These are phyloP conservation scores for Perognathus longimembris DNA, from an alignment of 2,113 vertebrate genomes.

Conservation along the genomic window DNA sequence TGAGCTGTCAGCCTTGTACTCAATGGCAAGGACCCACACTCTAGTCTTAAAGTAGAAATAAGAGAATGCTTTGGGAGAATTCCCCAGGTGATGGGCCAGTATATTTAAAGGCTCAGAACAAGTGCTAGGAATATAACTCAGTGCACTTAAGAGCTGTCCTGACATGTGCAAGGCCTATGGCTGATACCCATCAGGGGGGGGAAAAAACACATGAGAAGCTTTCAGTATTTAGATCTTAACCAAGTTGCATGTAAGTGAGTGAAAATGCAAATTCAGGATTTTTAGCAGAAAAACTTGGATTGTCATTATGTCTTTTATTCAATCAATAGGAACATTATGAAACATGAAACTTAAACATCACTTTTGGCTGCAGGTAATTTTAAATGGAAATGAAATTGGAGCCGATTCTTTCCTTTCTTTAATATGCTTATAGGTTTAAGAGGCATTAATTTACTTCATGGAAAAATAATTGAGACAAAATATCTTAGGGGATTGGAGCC, in stretches of 20 bases:
- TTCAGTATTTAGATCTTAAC: slow-evolving; percentile 13
- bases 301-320: neutral
- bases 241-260: neutral
- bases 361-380: slow-evolving; percentile 58
- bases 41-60: neutral
- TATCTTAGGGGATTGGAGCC: slow-evolving; percentile 1
- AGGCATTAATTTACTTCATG: slow-evolving; percentile 26
- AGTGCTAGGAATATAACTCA: neutral
- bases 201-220: neutral
- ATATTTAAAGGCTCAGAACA: neutral
- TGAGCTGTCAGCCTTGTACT: neutral
- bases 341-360: neutral
- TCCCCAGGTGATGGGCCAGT: neutral
- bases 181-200: neutral
- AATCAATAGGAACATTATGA: slow-evolving; percentile 35
- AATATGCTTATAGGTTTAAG: neutral
- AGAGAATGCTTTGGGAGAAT: neutral
- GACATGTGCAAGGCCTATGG: neutral
- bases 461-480: slow-evolving; percentile 51
- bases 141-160: neutral
- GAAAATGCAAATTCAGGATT: slow-evolving; percentile 24
- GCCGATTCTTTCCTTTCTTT: slow-evolving; percentile 15
- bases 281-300: slow-evolving; percentile 14
- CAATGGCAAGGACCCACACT: neutral
- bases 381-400: slow-evolving; percentile 37